Percentiles rank a stretch among this genome's conserved stretches.
These are phyloP conservation scores for Protosalanx chinensis DNA, from an alignment of 2,797 vertebrate species.

Conservation along the genomic window DNA sequence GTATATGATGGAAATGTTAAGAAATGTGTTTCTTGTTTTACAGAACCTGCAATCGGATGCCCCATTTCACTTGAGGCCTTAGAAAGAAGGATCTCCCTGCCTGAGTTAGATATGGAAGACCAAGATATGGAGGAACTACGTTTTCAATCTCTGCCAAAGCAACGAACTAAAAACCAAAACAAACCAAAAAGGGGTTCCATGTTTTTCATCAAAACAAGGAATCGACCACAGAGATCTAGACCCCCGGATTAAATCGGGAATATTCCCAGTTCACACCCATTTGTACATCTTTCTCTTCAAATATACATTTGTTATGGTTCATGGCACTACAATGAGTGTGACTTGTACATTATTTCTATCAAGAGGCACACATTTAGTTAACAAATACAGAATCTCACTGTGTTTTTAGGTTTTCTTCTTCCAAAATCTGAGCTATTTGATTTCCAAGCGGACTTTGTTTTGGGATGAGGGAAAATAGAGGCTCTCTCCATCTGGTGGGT, in stretches of 20 bases:
- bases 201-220: constrained; percentile 40
- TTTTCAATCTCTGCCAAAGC: constrained; percentile 47
- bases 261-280: constrained; percentile 26
- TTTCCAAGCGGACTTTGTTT: constrained; percentile 33
- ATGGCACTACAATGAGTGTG: constrained; percentile 52
- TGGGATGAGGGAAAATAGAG: constrained; percentile 37
- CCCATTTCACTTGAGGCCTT: constrained; percentile 69
- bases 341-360: constrained; percentile 53
- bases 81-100: constrained; percentile 11
- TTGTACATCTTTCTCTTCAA: constrained; percentile 42
- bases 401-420: constrained; percentile 38
- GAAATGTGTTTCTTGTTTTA: constrained; percentile 34
- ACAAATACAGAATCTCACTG: constrained; percentile 36
- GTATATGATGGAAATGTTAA: background rate
- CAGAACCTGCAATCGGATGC: constrained; percentile 72
- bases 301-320: constrained; percentile 47
- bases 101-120: constrained; percentile 51
- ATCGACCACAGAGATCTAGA: constrained; percentile 59
- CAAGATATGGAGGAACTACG: constrained; percentile 36
- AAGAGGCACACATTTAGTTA: constrained; percentile 27
- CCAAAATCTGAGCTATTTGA: constrained; percentile 32
- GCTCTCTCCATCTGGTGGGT: background rate
- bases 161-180: constrained; percentile 59
- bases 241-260: constrained; percentile 55
- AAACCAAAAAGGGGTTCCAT: constrained; percentile 34